phyloP scores from a whole-genome alignment of 1,140 invertebrate genomes.

The Gryon sp. region DNA sequence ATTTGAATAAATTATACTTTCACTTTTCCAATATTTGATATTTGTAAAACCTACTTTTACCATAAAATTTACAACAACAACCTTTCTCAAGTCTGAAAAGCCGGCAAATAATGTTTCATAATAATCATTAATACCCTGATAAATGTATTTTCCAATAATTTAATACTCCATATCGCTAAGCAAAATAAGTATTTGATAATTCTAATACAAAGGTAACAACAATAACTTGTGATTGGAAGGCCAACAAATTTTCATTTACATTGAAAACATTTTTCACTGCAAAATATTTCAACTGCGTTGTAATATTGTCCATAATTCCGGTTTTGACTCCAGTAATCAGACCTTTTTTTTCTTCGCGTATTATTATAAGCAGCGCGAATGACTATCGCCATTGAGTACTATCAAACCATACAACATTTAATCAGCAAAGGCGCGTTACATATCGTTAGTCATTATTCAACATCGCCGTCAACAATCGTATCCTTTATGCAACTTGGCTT shows the following conservation, averaged over 20 bases:
- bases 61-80: not conserved
- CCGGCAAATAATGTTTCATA: slow-evolving; percentile 17
- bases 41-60: not conserved
- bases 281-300: slow-evolving; percentile 16
- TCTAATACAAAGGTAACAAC: slow-evolving; percentile 16
- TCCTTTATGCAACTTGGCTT: slow-evolving; percentile 42
- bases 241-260: slow-evolving; percentile 40
- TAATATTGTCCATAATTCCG: slow-evolving; percentile 26
- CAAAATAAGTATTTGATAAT: slow-evolving; percentile 13
- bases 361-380: slow-evolving; percentile 44
- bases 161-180: not conserved
- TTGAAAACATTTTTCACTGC: slow-evolving; percentile 22
- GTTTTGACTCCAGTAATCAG: slow-evolving; percentile 32
- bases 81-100: slow-evolving; percentile 15
- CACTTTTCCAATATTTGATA: slow-evolving; percentile 23
- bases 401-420: slow-evolving; percentile 43
- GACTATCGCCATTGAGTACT: slow-evolving; percentile 35
- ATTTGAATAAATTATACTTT: too few relatives aligned
- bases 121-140: slow-evolving; percentile 28
- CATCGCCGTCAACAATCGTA: slow-evolving; percentile 44
- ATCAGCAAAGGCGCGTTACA: slow-evolving; percentile 37
- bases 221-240: slow-evolving; percentile 29
- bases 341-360: slow-evolving; percentile 18
- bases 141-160: slow-evolving; percentile 31
- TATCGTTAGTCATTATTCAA: slow-evolving; percentile 59